Evolutionary conservation across 2,888 invertebrate species (phyloP).

Genomic region (Lasioglossum leucozonium): DNA sequence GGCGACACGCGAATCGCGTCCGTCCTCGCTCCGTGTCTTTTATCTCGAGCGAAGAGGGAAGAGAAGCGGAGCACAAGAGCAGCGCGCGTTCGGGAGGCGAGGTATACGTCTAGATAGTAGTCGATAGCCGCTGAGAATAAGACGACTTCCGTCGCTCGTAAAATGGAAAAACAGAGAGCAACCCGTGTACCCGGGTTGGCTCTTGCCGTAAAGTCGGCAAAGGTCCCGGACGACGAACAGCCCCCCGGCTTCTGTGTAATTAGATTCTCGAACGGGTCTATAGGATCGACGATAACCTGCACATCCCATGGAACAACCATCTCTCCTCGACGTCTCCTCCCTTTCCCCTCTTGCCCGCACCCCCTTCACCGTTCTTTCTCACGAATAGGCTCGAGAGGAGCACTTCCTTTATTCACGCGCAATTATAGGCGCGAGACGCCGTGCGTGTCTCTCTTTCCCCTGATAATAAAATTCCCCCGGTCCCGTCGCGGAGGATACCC

Average conservation of each 20-base stretch:
- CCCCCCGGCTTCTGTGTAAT: constrained; percentile 56
- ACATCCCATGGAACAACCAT: constrained; percentile 11
- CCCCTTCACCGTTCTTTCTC: not conserved
- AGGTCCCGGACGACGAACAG: constrained; percentile 38
- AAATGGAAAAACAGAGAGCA: constrained; percentile 15
- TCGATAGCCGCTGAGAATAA: not conserved
- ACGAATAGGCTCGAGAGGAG: constrained; percentile 22
- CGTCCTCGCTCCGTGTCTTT: not conserved
- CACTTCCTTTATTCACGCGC: constrained; percentile 47
- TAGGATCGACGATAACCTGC: constrained; percentile 52
- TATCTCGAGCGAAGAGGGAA: constrained; percentile 2
- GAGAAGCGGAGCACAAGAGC: too few relatives aligned
- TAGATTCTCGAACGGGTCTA: constrained; percentile 42
- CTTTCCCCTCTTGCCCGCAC: not conserved
- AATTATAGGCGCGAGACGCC: constrained; percentile 36
- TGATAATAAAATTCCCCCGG: constrained; percentile 43
- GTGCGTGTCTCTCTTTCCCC: constrained; percentile 12
- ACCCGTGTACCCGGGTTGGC: not conserved
- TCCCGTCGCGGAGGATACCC: constrained; percentile 36
- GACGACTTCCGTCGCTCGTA: constrained; percentile 13
- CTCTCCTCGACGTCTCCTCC: not conserved
- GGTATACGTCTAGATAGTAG: constrained; percentile 2
- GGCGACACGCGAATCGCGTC: not conserved
- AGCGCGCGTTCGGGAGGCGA: not conserved
- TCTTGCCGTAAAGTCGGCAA: constrained; percentile 2